Evolutionary conservation across 2,797 vertebrate genomes (phyloP).

Genomic region (Diplodus sargus): DNA sequence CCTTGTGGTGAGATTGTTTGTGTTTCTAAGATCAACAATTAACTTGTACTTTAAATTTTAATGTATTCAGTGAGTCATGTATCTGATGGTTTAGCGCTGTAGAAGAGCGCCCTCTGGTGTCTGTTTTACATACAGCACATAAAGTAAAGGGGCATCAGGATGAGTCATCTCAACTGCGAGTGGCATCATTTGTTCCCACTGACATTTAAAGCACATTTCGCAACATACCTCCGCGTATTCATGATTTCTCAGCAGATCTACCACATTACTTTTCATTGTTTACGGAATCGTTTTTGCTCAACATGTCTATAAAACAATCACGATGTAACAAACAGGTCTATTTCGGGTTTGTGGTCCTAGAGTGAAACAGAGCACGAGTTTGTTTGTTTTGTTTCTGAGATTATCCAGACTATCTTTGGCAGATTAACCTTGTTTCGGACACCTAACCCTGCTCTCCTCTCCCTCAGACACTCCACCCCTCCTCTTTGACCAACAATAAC

Average conservation of each 20-base stretch:
- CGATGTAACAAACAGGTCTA: no score
- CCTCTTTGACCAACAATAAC: slow-evolving; percentile 66
- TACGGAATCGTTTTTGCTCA: not conserved
- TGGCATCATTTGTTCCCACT: not conserved
- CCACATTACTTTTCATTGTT: not conserved
- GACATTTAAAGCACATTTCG: not conserved
- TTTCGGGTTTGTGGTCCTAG: no score
- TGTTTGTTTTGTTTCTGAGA: slow-evolving; percentile 38
- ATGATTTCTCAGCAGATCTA: not conserved
- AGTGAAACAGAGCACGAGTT: not conserved
- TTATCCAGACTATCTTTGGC: not conserved
- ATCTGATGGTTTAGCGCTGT: not conserved
- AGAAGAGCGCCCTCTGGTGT: slow-evolving; percentile 40
- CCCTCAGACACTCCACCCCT: slow-evolving; percentile 24
- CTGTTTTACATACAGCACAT: not conserved
- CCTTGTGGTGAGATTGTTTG: not conserved
- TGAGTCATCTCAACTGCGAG: slow-evolving; percentile 17
- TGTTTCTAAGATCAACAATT: not conserved
- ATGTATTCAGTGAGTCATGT: not conserved
- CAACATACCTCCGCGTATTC: not conserved
- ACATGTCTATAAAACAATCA: not conserved
- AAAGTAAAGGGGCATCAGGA: not conserved
- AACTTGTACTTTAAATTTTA: not conserved
- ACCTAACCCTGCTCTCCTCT: slow-evolving; percentile 8
- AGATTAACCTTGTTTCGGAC: slow-evolving; percentile 29